phyloP scores from a whole-genome alignment of 2,888 invertebrate species.

The Watsonalla cultraria region DNA sequence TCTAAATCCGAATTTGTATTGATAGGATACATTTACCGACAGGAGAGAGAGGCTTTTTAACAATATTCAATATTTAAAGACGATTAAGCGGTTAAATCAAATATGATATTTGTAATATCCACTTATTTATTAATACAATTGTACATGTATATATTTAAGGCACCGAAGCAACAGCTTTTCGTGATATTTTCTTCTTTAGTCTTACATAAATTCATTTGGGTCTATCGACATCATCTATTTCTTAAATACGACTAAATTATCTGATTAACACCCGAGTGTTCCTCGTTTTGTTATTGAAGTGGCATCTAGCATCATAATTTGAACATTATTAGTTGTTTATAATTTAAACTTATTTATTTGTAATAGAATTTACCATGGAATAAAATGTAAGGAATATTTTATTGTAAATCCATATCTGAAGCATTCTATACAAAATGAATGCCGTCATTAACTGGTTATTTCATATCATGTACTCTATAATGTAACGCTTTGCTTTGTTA shows the following conservation, averaged over 20 bases:
- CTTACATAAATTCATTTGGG: neutral
- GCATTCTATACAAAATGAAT: neutral
- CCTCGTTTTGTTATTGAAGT: neutral
- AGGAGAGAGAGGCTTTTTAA: too few relatives aligned
- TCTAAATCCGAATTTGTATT: too few relatives aligned
- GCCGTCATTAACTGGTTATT: neutral
- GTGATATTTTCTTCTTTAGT: constrained; percentile 2
- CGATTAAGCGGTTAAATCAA: too few relatives aligned
- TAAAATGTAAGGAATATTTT: too few relatives aligned
- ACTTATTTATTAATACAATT: constrained; percentile 1
- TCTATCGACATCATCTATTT: neutral
- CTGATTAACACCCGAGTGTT: neutral
- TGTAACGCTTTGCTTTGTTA: neutral
- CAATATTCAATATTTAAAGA: too few relatives aligned
- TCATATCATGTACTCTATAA: neutral
- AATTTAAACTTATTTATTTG: too few relatives aligned
- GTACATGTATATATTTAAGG: constrained; percentile 21
- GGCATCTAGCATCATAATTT: too few relatives aligned
- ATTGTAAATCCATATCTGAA: neutral
- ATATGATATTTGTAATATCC: neutral
- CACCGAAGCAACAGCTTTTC: constrained; percentile 25
- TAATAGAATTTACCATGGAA: too few relatives aligned
- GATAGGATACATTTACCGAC: too few relatives aligned
- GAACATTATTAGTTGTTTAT: too few relatives aligned
- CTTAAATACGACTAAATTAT: neutral